These are phyloP conservation scores for Pegea sp. DNA, from an alignment of 23 tunicate genomes.

Conservation along the genomic window DNA sequence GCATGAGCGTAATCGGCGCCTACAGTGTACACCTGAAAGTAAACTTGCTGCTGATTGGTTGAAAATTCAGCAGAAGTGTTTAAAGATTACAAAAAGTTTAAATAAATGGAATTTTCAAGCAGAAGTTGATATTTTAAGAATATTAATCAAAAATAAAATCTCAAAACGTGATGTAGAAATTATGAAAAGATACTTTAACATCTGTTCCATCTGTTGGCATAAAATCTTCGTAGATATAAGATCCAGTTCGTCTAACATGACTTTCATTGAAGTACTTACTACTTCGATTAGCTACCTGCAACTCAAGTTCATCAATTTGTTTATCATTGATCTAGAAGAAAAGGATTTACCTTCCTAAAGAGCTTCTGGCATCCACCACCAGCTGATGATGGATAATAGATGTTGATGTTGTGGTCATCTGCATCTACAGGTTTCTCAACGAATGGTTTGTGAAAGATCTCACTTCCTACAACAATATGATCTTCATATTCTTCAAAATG, in stretches of 20 bases:
- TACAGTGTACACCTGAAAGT: conserved; percentile 77
- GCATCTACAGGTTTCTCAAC: conserved; percentile 99
- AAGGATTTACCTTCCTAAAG: conserved; percentile 56
- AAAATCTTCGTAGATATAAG: conserved; percentile 95
- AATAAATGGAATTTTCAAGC: too few relatives aligned
- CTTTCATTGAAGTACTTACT: conserved; percentile 75
- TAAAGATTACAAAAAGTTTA: not conserved
- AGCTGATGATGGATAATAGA: conserved; percentile 97
- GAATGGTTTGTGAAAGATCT: conserved; percentile 96
- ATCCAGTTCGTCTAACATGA: conserved; percentile 65
- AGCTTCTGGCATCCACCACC: conserved; percentile 99
- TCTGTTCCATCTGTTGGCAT: conserved; percentile 99
- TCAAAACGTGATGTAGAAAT: too few relatives aligned
- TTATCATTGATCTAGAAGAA: not conserved
- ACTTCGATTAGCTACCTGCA: conserved; percentile 77
- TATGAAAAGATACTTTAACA: conserved; percentile 57
- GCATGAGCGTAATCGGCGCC: conserved; percentile 99
- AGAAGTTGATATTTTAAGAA: not conserved
- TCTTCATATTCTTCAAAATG: conserved; percentile 93
- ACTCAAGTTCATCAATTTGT: conserved; percentile 3
- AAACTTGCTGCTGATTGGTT: not conserved
- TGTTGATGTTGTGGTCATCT: conserved; percentile 97
- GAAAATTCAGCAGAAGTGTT: not conserved
- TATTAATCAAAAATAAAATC: not conserved
- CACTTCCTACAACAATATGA: conserved; percentile 77